Conservation (phyloP, 2,797 vertebrate genomes). For the Acanthurus tractus region DNA sequence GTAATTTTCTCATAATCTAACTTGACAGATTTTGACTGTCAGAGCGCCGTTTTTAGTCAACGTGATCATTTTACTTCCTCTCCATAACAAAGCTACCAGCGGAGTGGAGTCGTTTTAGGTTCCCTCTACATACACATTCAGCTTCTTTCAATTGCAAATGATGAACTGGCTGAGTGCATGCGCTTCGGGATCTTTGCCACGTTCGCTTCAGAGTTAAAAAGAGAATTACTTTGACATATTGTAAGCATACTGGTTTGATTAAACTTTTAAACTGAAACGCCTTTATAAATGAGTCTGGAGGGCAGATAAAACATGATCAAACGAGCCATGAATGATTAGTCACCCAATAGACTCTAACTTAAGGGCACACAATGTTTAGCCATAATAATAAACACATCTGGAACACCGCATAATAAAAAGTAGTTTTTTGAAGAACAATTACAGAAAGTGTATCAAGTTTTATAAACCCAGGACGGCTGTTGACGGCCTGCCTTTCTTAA, state of each 20-base stretch:
- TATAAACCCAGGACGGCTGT: slow-evolving; percentile 32
- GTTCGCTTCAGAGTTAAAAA: slow-evolving; percentile 44
- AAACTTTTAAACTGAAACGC: slow-evolving; percentile 65
- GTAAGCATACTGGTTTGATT: slow-evolving; percentile 68
- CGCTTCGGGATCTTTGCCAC: slow-evolving; percentile 58
- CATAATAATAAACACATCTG: slow-evolving; percentile 73
- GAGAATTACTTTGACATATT: slow-evolving; percentile 60
- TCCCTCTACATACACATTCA: slow-evolving; percentile 33
- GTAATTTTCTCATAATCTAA: slow-evolving; percentile 20
- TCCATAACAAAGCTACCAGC: slow-evolving; percentile 33
- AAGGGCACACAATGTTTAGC: slow-evolving; percentile 65
- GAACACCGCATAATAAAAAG: slow-evolving; percentile 51
- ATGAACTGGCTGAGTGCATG: slow-evolving; percentile 45
- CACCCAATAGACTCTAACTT: slow-evolving; percentile 70
- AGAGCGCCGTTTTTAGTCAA: slow-evolving; percentile 37
- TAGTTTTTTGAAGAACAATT: slow-evolving; percentile 51
- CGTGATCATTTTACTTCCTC: slow-evolving; percentile 40
- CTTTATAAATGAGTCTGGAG: slow-evolving; percentile 67
- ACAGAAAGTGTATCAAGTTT: slow-evolving; percentile 54
- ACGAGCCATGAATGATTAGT: slow-evolving; percentile 70
- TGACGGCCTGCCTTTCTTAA: slow-evolving; percentile 13
- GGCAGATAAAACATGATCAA: slow-evolving; percentile 69
- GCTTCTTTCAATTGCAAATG: slow-evolving; percentile 56
- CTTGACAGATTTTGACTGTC: slow-evolving; percentile 28
- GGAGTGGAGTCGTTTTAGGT: slow-evolving; percentile 28